Conservation (phyloP, 2,113 vertebrate genomes). For the Phrynocephalus versicolor region DNA sequence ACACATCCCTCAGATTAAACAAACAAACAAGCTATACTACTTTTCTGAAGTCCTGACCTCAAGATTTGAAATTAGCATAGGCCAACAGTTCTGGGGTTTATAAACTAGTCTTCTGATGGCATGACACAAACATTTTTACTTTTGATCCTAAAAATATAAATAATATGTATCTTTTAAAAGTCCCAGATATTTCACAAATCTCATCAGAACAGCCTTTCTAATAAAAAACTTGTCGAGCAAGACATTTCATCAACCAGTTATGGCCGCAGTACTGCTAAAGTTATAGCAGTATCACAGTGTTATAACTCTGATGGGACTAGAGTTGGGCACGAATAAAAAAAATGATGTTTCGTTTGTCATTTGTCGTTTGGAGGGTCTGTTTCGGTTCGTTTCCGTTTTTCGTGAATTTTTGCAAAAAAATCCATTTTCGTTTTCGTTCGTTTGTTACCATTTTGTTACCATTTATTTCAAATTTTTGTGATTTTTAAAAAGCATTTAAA, state of each 20-base stretch:
- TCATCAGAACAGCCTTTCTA: constrained; percentile 30
- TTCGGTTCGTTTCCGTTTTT: too few species aligned
- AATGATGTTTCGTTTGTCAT: too few species aligned
- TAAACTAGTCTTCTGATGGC: not conserved
- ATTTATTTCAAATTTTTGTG: too few species aligned
- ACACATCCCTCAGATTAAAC: not conserved
- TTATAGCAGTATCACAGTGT: not conserved
- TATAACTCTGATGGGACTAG: constrained; percentile 6
- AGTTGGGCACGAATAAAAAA: too few species aligned
- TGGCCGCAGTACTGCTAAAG: constrained; percentile 2
- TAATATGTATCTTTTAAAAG: constrained; percentile 17
- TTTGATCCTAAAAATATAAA: constrained; percentile 17
- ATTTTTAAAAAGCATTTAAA: too few species aligned
- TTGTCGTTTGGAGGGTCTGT: too few species aligned
- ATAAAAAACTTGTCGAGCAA: not conserved
- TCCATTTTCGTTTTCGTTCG: too few species aligned
- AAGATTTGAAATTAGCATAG: not conserved
- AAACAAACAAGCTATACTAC: not conserved
- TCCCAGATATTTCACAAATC: constrained; percentile 3
- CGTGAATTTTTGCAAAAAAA: too few species aligned
- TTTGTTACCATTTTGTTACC: too few species aligned
- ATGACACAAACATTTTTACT: not conserved
- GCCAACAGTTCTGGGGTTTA: not conserved
- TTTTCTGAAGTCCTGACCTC: not conserved
- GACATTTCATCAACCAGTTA: constrained; percentile 13